Evolutionary conservation across 2,888 invertebrate genomes (phyloP).

Genomic region (Aphidius colemani): DNA sequence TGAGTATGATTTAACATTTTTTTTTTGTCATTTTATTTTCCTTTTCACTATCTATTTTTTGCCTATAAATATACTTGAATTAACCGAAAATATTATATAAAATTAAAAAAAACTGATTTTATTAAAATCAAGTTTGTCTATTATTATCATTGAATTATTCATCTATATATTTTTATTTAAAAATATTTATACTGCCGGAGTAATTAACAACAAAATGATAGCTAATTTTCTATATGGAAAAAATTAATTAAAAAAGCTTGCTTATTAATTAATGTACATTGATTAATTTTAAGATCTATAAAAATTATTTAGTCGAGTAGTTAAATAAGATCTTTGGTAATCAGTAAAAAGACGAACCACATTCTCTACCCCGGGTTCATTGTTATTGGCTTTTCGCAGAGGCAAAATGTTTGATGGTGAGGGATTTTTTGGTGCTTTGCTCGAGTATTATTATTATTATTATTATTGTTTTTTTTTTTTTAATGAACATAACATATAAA

Average conservation of each 20-base stretch:
- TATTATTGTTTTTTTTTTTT: slow-evolving; percentile 29
- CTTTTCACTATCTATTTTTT: neutral
- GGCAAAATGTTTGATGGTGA: neutral
- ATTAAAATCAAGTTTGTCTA: too few species aligned
- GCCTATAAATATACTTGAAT: neutral
- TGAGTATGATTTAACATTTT: slow-evolving; percentile 44
- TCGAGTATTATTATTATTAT: slow-evolving; percentile 15
- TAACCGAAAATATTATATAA: neutral
- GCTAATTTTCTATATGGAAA: neutral
- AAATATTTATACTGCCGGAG: too few species aligned
- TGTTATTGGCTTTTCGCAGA: too few species aligned
- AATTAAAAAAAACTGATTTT: too few species aligned
- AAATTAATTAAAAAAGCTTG: neutral
- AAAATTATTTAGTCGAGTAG: neutral
- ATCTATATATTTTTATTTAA: too few species aligned
- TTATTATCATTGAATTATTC: too few species aligned
- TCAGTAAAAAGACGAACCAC: neutral
- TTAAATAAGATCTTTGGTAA: neutral
- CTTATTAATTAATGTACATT: too few species aligned
- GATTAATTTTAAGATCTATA: neutral
- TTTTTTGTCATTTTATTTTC: slow-evolving; percentile 6
- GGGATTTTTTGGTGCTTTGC: neutral
- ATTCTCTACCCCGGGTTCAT: too few species aligned
- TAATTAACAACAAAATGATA: too few species aligned
- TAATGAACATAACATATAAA: slow-evolving; percentile 51